Conservation (phyloP, 1,140 invertebrate species). For the Aphis craccivora region DNA sequence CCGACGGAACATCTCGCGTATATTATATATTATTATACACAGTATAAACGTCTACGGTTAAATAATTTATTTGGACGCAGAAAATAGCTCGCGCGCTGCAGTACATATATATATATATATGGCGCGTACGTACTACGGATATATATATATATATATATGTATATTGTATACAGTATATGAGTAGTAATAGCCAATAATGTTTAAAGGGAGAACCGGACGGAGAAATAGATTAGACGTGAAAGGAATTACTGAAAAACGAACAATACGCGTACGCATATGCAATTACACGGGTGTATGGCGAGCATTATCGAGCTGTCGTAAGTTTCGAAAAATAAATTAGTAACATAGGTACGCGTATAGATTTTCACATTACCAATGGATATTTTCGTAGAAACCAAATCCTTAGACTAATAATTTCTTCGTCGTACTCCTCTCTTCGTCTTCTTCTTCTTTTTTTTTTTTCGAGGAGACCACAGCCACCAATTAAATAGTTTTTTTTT, state of each 20-base stretch:
- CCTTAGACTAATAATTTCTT: constrained; percentile 38
- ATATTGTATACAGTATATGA: no score
- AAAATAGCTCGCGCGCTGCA: constrained; percentile 6
- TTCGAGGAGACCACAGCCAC: not conserved
- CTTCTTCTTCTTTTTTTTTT: not conserved
- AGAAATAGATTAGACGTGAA: constrained; percentile 39
- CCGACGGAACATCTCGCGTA: not conserved
- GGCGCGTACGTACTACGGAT: not conserved
- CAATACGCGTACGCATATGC: constrained; percentile 25
- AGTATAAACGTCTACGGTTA: constrained; percentile 17
- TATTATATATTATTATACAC: not conserved
- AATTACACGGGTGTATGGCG: constrained; percentile 40
- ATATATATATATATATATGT: no score
- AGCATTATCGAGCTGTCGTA: constrained; percentile 44
- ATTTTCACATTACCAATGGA: constrained; percentile 22
- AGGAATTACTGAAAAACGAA: constrained; percentile 43
- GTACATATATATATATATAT: not conserved
- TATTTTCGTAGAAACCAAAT: constrained; percentile 46
- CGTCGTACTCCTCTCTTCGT: not conserved
- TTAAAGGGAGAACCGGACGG: constrained; percentile 21
- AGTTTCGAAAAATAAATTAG: constrained; percentile 50
- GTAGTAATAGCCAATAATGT: constrained; percentile 40
- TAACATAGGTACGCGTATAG: not conserved
- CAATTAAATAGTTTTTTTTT: constrained; percentile 23
- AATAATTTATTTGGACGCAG: constrained; percentile 37